Evolutionary conservation across 2,888 invertebrate genomes (phyloP), one percentile per base, ranked within the genome.

Genomic region (Drosophila aldrichi): DNA sequence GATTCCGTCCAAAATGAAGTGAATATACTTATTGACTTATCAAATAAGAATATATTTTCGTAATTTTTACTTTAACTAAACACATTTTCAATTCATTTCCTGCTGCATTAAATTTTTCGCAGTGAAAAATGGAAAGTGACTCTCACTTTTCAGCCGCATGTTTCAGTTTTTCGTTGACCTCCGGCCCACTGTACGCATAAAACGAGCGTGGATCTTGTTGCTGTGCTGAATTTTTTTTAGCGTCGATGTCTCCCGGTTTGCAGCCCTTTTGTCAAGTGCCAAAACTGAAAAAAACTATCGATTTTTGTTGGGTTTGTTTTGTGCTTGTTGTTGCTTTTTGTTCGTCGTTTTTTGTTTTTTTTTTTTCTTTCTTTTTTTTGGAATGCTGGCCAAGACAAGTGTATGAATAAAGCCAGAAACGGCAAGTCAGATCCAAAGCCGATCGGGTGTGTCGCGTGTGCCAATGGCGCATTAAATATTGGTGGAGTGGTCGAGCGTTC

Each of bases 381-480:
- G 57, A 44, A 36, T 36, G 55, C 12, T 44, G 56, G 14, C 64
- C 63, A 77, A 77, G 80, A 80, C 83, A 74, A 86, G 81, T 82
- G 83, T 80, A 80, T 82, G 77, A 59, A 83, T 80, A 86, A 71
- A 64, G 60, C 61, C 74, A 46, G 43, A 43, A 20, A 20, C 20
- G 6, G 10, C 43, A 6, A 43, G 43, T 20, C 6, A 43, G 20
- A 46, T 36, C 62, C 44, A 16, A 46, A 46, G 51, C 41, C 41
- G 62, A 78, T 74, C 74, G 64, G 51, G 43, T 70, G 69, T 77
- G 77, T 79, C 77, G 75, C 77, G 79, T 79, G 71, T 79, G 63
- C 48, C 67, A 59, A 64, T 56, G 59, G 65, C 74, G 77, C 70
- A 65, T 70, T 63, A 29, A 73, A 68, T 68, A 41, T 60, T 18